These are phyloP conservation scores for Grus americana DNA, from an alignment of 2,113 vertebrate genomes.

Conservation along the genomic window DNA sequence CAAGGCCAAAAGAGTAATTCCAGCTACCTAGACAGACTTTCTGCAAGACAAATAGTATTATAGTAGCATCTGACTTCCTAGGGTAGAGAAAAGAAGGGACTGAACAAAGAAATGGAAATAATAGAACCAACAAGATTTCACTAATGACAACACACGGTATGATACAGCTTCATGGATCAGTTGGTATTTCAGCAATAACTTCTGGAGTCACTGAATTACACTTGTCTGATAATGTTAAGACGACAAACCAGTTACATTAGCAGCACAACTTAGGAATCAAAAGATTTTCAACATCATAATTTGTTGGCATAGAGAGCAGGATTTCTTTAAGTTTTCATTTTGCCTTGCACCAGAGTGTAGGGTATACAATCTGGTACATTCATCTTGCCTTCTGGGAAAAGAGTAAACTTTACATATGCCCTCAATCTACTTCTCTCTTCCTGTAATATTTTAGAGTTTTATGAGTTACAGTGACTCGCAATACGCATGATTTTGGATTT, in stretches of 20 bases:
- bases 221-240: not conserved
- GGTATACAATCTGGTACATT: not conserved
- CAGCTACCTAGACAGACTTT: not conserved
- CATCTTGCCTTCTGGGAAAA: not conserved
- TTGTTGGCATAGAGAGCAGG: not conserved
- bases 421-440: not conserved
- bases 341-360: not conserved
- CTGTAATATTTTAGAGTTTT: not conserved
- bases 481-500: not conserved
- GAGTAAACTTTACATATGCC: not conserved
- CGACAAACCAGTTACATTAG: not conserved
- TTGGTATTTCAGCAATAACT: not conserved
- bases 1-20: not conserved
- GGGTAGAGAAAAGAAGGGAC: not conserved
- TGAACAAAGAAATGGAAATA: not conserved
- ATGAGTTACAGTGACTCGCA: not conserved
- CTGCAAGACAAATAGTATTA: not conserved
- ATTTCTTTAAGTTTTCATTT: not conserved
- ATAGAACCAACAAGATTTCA: not conserved
- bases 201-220: not conserved
- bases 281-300: not conserved
- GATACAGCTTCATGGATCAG: not conserved
- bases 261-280: not conserved
- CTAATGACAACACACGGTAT: not conserved
- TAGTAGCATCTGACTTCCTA: not conserved